These are phyloP conservation scores for Drosophila ogumai DNA, from an alignment of 1,140 invertebrate genomes.

Conservation along the genomic window DNA sequence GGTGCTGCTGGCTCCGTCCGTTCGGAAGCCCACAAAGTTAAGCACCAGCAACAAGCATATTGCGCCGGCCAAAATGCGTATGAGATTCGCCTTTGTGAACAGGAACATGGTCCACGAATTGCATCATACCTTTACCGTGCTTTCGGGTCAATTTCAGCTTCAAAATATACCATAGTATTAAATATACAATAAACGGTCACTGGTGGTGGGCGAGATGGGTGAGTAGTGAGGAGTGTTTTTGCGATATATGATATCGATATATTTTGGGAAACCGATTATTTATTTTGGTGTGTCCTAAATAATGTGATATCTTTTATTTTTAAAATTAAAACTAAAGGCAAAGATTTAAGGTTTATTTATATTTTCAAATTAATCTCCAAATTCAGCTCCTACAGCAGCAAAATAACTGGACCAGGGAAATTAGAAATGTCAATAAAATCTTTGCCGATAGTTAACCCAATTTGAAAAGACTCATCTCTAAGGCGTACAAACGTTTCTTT, in stretches of 20 bases:
- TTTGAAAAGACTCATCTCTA: constrained; percentile 1
- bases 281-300: too few relatives aligned
- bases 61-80: constrained; percentile 64
- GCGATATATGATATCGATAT: neutral
- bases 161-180: constrained; percentile 5
- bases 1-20: constrained; percentile 55
- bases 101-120: constrained; percentile 68
- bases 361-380: too few relatives aligned
- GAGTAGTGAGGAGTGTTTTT: neutral
- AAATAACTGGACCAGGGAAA: constrained; percentile 1
- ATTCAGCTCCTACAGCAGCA: too few relatives aligned
- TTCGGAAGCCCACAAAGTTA: constrained; percentile 69
- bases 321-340: neutral
- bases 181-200: constrained; percentile 10
- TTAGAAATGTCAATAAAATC: neutral
- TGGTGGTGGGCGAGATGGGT: neutral
- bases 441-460: neutral
- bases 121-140: constrained; percentile 60
- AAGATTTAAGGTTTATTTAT: too few relatives aligned
- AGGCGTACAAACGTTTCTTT: too few relatives aligned
- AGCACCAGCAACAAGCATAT: constrained; percentile 71
- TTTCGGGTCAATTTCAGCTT: constrained; percentile 1
- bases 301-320: neutral
- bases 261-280: neutral
- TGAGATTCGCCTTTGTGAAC: constrained; percentile 72